phyloP scores from a whole-genome alignment of 2,888 invertebrate species.

The Acrobeloides nanus region DNA sequence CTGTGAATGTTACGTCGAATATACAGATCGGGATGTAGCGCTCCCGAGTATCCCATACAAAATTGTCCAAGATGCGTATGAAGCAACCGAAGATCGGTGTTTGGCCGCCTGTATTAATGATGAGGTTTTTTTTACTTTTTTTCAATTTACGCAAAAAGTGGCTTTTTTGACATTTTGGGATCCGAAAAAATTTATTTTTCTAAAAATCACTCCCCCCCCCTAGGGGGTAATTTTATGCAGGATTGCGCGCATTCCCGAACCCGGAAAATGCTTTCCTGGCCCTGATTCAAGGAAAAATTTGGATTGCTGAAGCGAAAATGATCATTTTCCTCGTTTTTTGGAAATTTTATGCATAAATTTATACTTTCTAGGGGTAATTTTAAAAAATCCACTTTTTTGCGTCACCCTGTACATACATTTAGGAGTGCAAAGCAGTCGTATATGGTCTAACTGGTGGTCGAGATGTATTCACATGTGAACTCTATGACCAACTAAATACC shows the following conservation, averaged over 20 bases:
- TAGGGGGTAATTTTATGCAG: no score
- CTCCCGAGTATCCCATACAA: constrained; percentile 41
- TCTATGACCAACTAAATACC: constrained; percentile 37
- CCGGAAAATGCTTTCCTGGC: no score
- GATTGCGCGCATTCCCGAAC: no score
- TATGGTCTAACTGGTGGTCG: constrained; percentile 51
- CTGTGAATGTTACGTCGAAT: constrained; percentile 50
- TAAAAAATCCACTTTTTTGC: no score
- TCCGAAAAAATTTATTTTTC: background rate
- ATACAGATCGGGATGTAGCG: constrained; percentile 46
- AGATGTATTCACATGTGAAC: constrained; percentile 50
- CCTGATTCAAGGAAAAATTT: no score
- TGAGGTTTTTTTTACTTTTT: constrained; percentile 20
- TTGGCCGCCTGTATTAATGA: constrained; percentile 46
- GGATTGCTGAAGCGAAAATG: no score
- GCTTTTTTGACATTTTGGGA: constrained; percentile 2
- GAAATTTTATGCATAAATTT: constrained; percentile 5
- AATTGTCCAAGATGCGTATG: constrained; percentile 42
- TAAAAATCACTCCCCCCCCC: background rate
- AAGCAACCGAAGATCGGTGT: constrained; percentile 46
- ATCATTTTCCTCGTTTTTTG: no score
- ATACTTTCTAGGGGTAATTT: no score
- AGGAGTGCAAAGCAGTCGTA: constrained; percentile 47
- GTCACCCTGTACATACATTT: no score
- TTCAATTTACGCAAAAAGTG: background rate